phyloP scores from a whole-genome alignment of 2,888 invertebrate species.

The Lapara coniferarum region DNA sequence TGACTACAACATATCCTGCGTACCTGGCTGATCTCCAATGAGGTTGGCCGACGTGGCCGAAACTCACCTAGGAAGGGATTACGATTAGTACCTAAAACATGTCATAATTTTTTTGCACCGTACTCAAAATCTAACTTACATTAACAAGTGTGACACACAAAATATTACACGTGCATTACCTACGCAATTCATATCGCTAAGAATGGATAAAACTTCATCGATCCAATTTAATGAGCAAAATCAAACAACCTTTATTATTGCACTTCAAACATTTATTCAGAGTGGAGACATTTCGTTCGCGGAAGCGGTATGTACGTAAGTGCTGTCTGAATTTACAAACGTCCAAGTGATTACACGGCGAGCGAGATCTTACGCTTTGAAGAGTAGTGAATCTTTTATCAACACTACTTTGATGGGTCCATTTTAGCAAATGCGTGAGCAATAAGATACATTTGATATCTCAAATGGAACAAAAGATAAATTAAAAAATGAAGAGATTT shows the following conservation, averaged over 20 bases:
- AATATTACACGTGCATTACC: too few relatives aligned
- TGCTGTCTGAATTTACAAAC: neutral
- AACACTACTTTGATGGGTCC: neutral
- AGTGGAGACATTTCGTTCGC: neutral
- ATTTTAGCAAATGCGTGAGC: neutral
- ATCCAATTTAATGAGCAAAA: neutral
- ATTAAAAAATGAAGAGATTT: too few relatives aligned
- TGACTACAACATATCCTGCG: too few relatives aligned
- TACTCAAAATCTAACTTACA: too few relatives aligned
- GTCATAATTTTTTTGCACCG: too few relatives aligned
- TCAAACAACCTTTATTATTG: slow-evolving; percentile 9
- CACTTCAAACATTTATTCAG: slow-evolving; percentile 5
- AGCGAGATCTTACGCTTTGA: neutral
- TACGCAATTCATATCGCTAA: too few relatives aligned
- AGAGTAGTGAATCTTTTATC: neutral
- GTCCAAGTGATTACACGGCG: slow-evolving; percentile 21
- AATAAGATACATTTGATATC: neutral
- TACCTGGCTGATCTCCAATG: too few relatives aligned
- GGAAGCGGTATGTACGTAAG: neutral
- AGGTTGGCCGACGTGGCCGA: too few relatives aligned
- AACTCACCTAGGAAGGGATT: too few relatives aligned
- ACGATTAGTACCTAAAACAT: too few relatives aligned
- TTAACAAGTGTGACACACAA: too few relatives aligned
- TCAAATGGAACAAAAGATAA: too few relatives aligned
- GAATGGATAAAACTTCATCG: neutral